Evolutionary conservation across 2,113 vertebrate species (phyloP), one percentile per base, ranked within the genome.

Genomic region (Sinosuthora webbiana): DNA sequence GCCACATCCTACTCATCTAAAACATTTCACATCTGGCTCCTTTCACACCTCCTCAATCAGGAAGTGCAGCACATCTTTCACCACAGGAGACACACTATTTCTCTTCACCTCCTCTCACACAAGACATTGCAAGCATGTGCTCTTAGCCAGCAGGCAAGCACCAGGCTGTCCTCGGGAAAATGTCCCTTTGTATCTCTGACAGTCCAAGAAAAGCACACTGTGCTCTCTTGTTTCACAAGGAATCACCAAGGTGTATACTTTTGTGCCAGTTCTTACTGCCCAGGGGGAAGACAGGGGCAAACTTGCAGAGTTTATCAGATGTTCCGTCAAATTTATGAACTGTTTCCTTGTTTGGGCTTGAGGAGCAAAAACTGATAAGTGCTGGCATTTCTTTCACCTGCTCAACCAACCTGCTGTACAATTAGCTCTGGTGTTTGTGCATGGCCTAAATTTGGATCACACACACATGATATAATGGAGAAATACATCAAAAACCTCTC

Each of bases 391-490:
- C 49, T 75, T 22, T 76, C 22, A 74, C 44, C 70, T 60, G 57
- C 41, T 62, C 22, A 53, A 47, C 7, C 15, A 80, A 4, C 18
- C 28, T 76, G 27, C 14, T 30, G 12, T 17, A 42, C n/a, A 73
- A 45, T 28, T 2, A 60, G 16, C 31, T 79, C 62, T 65, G 45
- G 31, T 69, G 28, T 30, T 71, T 73, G 35, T 55, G 24, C 49
- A 20, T 0, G 12, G 71, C 31, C 7, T 18, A 10, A 27, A 18
- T 12, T 3, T 33, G 37, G 20, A 53, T 81, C 55, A 53, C 41
- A 5, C 3, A 8, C 25, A 41, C 8, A 19, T 0, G 0, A 39
- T 12, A 28, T 3, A 71, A 56, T 1, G 6, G 92, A 76, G 41
- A 92, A 90, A 68, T 5, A 18, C 44, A 71, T 4, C 9, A 6